A percentile compares a stretch with the other conserved stretches of the same genome.
Evolutionary conservation across 2,797 vertebrate species (phyloP).

Genomic region (Sebastes baramenuke): DNA sequence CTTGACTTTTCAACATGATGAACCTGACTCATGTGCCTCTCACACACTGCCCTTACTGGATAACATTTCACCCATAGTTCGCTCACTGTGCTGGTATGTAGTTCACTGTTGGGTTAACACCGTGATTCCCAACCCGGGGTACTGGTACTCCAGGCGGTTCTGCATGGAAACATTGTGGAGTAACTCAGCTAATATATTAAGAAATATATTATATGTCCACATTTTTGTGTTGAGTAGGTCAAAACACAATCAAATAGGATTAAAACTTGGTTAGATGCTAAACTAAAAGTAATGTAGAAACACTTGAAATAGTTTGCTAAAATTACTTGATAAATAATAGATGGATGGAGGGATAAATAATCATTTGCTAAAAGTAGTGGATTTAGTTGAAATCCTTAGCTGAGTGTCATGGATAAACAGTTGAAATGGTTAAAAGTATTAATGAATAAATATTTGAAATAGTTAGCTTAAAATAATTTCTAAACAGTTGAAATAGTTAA

Average conservation of each 20-base stretch:
- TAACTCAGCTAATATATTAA: neutral
- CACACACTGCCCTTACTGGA: neutral
- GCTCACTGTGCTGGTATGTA: slow-evolving; percentile 2
- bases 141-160: too few species aligned
- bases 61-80: slow-evolving; percentile 31
- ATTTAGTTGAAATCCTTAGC: neutral
- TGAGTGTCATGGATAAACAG: neutral
- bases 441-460: neutral
- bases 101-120: neutral
- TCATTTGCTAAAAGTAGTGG: too few species aligned
- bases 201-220: too few species aligned
- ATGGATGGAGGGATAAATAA: too few species aligned
- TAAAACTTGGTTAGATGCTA: neutral
- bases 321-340: neutral
- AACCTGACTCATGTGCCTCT: slow-evolving; percentile 27
- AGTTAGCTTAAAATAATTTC: neutral
- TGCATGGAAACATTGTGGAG: neutral
- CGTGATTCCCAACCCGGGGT: neutral
- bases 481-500: neutral
- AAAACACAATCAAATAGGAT: neutral
- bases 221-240: neutral
- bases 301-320: neutral
- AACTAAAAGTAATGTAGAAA: neutral
- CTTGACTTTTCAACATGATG: slow-evolving; percentile 63
- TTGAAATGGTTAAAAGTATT: neutral